Conservation (phyloP, 2,888 invertebrate genomes). For the Hirtodrosophila alboralis region DNA sequence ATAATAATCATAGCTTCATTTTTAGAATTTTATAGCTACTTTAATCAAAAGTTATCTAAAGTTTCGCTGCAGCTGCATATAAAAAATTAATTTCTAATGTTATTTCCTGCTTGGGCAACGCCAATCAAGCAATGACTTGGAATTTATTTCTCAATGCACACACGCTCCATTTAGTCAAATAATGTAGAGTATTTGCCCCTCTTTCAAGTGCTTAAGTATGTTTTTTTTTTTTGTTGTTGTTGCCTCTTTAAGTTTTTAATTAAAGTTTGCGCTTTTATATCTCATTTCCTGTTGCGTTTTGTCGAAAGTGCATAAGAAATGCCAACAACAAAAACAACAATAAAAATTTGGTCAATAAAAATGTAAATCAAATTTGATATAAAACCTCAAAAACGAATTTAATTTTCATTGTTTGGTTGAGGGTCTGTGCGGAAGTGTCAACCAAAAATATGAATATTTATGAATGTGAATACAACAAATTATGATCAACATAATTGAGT, state of each 20-base stretch:
- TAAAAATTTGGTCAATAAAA: conserved; percentile 31
- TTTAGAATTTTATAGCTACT: no score
- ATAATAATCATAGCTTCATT: no score
- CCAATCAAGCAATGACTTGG: conserved; percentile 69
- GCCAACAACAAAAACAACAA: no score
- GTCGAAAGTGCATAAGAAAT: conserved; percentile 43
- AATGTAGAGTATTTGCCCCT: conserved; percentile 17
- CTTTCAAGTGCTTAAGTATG: conserved; percentile 9
- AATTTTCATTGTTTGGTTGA: conserved; percentile 10
- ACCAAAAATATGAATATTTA: conserved; percentile 49
- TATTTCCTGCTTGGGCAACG: conserved; percentile 61
- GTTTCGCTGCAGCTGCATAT: no score
- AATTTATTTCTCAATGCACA: conserved; percentile 51
- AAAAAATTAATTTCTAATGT: conserved; percentile 50
- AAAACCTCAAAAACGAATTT: conserved; percentile 31
- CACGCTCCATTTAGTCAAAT: conserved; percentile 42
- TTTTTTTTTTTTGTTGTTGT: conserved; percentile 28
- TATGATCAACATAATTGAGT: conserved; percentile 45
- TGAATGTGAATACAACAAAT: conserved; percentile 35
- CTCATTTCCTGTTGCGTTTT: conserved; percentile 60
- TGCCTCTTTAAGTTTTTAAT: conserved; percentile 52
- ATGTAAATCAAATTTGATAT: conserved; percentile 43
- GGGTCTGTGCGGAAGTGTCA: conserved; percentile 24
- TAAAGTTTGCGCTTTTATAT: conserved; percentile 68
- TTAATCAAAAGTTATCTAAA: no score